Evolutionary conservation across 2,113 vertebrate genomes (phyloP).

Genomic region (Gambusia affinis): DNA sequence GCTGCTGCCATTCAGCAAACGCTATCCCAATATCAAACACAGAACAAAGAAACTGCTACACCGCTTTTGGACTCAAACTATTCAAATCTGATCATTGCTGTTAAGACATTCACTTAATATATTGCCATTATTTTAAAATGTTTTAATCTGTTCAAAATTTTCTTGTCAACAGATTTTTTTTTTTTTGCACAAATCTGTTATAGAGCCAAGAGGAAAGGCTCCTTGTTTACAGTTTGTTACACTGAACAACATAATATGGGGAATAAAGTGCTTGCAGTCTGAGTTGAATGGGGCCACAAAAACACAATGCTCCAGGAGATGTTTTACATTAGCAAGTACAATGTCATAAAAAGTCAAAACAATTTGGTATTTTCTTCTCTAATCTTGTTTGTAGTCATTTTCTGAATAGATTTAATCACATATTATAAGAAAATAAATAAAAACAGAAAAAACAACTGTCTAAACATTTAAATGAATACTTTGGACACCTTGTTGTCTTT

Average conservation of each 20-base stretch:
- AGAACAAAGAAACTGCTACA: background rate
- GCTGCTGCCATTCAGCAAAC: background rate
- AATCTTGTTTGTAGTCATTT: background rate
- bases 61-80: background rate
- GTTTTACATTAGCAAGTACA: background rate
- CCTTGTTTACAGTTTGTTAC: background rate
- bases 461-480: background rate
- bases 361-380: background rate
- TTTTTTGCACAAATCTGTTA: background rate
- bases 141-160: background rate
- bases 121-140: too few relatives aligned
- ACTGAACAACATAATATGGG: background rate
- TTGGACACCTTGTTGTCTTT: slow-evolving; percentile 82
- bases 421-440: background rate
- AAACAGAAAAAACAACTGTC: background rate
- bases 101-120: background rate
- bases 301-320: background rate
- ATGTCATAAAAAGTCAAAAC: background rate
- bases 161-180: background rate
- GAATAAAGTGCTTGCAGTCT: background rate
- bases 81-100: background rate
- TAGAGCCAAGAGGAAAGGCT: background rate
- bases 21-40: too few relatives aligned
- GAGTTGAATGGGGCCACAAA: background rate
- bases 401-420: background rate